Evolutionary conservation across 2,888 invertebrate genomes (phyloP).

Genomic region (Psococerastis gibbosa): DNA sequence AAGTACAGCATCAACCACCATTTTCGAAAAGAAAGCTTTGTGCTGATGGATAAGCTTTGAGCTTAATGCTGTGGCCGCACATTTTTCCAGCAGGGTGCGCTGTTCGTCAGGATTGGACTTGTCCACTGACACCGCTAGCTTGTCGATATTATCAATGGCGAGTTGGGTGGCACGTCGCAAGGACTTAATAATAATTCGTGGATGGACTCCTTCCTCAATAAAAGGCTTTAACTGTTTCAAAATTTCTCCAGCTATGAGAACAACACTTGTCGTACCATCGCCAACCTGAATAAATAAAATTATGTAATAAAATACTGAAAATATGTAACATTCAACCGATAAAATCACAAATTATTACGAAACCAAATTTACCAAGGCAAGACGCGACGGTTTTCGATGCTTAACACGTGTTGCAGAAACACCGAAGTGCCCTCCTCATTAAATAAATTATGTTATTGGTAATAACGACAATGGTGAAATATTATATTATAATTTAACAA

Average conservation of each 20-base stretch:
- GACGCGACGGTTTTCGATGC: no score
- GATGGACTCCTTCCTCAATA: slow-evolving; percentile 93
- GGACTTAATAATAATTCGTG: slow-evolving; percentile 79
- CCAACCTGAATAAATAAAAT: slow-evolving; percentile 48
- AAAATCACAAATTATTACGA: no score
- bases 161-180: slow-evolving; percentile 67
- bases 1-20: slow-evolving; percentile 95
- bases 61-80: slow-evolving; percentile 91
- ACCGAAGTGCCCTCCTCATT: no score
- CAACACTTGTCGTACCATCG: slow-evolving; percentile 97
- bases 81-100: slow-evolving; percentile 54
- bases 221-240: slow-evolving; percentile 87
- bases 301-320: no score
- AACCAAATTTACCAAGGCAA: neutral
- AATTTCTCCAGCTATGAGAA: slow-evolving; percentile 86
- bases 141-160: slow-evolving; percentile 62
- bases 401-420: no score
- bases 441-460: no score
- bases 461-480: no score
- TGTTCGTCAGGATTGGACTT: slow-evolving; percentile 34
- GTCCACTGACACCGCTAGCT: slow-evolving; percentile 42
- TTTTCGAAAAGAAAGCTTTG: slow-evolving; percentile 85
- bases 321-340: no score
- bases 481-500: no score
- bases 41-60: slow-evolving; percentile 95